Conservation (phyloP, 2,113 vertebrate genomes). For the Turnix velox region DNA sequence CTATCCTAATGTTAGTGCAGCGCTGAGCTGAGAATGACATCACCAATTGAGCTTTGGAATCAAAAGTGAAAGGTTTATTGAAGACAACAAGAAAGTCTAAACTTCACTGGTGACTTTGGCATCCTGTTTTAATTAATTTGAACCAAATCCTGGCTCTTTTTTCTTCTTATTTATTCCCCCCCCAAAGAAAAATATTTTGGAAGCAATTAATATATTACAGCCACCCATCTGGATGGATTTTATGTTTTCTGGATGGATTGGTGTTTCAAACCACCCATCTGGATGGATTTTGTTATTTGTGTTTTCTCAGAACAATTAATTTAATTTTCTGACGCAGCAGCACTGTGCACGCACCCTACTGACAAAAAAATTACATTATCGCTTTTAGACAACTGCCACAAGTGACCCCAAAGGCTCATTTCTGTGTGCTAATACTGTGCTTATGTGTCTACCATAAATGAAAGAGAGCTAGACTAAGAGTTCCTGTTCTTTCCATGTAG, state of each 20-base stretch:
- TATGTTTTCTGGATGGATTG: constrained; percentile 29
- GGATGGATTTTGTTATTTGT: neutral
- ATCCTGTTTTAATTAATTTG: neutral
- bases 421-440: neutral
- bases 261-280: too few species aligned
- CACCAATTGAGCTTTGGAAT: neutral
- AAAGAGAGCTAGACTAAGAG: neutral
- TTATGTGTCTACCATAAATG: neutral
- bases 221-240: neutral
- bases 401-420: neutral
- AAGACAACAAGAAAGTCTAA: neutral
- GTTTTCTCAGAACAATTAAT: constrained; percentile 3
- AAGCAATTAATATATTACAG: neutral
- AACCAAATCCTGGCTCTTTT: neutral
- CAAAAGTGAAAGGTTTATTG: neutral
- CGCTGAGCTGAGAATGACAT: neutral
- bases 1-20: neutral
- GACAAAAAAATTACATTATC: neutral
- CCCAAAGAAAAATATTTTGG: neutral
- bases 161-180: neutral
- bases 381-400: neutral
- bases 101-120: neutral
- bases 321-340: neutral
- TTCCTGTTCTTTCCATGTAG: neutral
- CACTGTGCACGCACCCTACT: neutral